These are phyloP conservation scores for Anhinga rufa DNA, from an alignment of 2,113 vertebrate genomes.

Conservation along the genomic window DNA sequence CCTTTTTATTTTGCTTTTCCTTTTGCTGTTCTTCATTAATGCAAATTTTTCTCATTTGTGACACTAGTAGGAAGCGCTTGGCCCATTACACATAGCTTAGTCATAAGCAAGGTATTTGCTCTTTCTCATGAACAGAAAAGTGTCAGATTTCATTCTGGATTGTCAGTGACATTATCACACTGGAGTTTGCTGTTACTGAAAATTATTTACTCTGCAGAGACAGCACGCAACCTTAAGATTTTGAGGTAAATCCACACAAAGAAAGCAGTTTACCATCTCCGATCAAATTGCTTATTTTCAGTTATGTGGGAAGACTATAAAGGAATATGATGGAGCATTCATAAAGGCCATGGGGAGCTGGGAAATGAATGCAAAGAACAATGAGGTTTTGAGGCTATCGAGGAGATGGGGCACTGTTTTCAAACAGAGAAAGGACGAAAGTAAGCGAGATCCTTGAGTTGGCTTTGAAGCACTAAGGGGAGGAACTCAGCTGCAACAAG, in stretches of 20 bases:
- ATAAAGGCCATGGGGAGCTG: not conserved
- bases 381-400: not conserved
- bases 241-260: constrained; percentile 11
- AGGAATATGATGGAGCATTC: not conserved
- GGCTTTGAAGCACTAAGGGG: not conserved
- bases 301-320: not conserved
- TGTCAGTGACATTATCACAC: constrained; percentile 25
- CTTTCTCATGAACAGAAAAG: constrained; percentile 11
- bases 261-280: not conserved
- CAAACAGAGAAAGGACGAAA: not conserved
- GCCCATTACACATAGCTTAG: constrained; percentile 43
- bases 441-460: not conserved
- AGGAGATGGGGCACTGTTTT: not conserved
- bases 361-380: not conserved
- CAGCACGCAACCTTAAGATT: not conserved
- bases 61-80: not conserved
- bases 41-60: constrained; percentile 50
- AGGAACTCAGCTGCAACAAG: not conserved
- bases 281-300: not conserved
- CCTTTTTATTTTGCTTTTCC: not conserved
- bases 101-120: constrained; percentile 45
- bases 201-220: constrained; percentile 19
- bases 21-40: constrained; percentile 41
- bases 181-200: constrained; percentile 14
- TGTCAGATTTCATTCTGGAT: constrained; percentile 10